These are phyloP conservation scores for Dasypogon diadema DNA, from an alignment of 2,888 invertebrate species.

Conservation along the genomic window DNA sequence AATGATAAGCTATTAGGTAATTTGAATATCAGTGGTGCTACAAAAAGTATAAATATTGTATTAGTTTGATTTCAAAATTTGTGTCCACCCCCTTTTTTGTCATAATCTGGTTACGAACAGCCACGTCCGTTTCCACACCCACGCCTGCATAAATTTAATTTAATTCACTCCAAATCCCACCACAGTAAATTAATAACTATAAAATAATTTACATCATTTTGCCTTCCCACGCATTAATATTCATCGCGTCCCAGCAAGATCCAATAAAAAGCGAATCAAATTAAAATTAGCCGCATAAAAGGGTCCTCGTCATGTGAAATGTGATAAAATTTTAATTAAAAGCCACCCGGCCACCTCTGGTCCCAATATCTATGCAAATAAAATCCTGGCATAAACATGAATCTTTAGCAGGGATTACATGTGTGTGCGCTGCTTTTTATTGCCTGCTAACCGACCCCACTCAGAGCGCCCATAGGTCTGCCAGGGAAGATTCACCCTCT, in stretches of 20 bases:
- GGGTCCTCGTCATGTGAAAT: slow-evolving; percentile 53
- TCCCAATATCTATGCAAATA: slow-evolving; percentile 57
- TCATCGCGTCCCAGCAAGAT: slow-evolving; percentile 1
- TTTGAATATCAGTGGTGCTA: no score
- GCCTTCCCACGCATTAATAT: slow-evolving; percentile 11
- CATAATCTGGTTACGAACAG: no score
- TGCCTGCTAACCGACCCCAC: background rate
- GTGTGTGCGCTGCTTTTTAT: slow-evolving; percentile 48
- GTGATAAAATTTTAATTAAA: slow-evolving; percentile 57
- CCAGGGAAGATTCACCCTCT: slow-evolving; percentile 49
- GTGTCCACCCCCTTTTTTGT: no score
- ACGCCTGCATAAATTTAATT: slow-evolving; percentile 5
- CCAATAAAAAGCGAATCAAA: slow-evolving; percentile 59
- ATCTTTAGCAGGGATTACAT: slow-evolving; percentile 49
- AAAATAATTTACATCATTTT: slow-evolving; percentile 9
- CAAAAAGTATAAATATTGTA: no score
- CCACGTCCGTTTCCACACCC: no score
- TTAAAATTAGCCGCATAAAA: slow-evolving; percentile 59
- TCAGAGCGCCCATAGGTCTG: slow-evolving; percentile 14
- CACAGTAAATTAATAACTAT: slow-evolving; percentile 9
- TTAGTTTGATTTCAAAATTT: no score
- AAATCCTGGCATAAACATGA: slow-evolving; percentile 53
- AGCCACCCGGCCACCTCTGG: slow-evolving; percentile 45
- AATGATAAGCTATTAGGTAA: no score
- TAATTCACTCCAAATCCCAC: slow-evolving; percentile 17